These are phyloP conservation scores for Cynoglossus semilaevis DNA, from an alignment of 2,113 vertebrate species.

Conservation along the genomic window DNA sequence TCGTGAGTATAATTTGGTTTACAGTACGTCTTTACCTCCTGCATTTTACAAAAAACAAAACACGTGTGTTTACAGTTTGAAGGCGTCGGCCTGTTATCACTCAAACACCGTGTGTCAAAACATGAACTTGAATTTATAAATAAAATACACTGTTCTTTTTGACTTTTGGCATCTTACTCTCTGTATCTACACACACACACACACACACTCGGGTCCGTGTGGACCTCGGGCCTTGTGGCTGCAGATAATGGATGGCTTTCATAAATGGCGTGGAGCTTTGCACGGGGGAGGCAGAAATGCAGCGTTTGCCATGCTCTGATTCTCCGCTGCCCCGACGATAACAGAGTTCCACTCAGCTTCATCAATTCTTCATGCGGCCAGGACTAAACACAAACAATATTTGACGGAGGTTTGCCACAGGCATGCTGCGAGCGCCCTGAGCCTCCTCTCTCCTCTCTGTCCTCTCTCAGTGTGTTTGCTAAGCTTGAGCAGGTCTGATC, in stretches of 20 bases:
- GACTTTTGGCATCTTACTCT: not conserved
- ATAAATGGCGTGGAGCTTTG: conserved; percentile 49
- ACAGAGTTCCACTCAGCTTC: conserved; percentile 54
- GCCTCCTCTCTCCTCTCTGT: conserved; percentile 34
- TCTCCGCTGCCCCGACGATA: conserved; percentile 52
- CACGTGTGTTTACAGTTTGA: no score
- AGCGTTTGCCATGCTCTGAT: conserved; percentile 65
- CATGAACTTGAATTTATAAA: no score
- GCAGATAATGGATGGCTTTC: conserved; percentile 63
- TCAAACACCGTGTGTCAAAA: no score
- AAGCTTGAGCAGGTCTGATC: conserved; percentile 56
- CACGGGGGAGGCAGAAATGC: conserved; percentile 37
- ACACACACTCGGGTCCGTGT: conserved; percentile 29
- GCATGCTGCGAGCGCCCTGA: conserved; percentile 60
- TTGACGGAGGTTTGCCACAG: conserved; percentile 69
- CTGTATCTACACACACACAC: not conserved
- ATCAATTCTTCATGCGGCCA: conserved; percentile 69
- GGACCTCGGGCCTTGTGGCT: conserved; percentile 34
- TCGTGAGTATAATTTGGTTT: not conserved
- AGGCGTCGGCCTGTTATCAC: no score
- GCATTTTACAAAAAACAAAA: not conserved
- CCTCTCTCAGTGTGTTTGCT: conserved; percentile 48
- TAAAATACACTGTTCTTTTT: not conserved
- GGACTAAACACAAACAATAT: conserved; percentile 73
- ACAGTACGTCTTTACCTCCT: not conserved